These are phyloP conservation scores for Sphinx pinastri DNA, from an alignment of 2,888 invertebrate species.

Conservation along the genomic window DNA sequence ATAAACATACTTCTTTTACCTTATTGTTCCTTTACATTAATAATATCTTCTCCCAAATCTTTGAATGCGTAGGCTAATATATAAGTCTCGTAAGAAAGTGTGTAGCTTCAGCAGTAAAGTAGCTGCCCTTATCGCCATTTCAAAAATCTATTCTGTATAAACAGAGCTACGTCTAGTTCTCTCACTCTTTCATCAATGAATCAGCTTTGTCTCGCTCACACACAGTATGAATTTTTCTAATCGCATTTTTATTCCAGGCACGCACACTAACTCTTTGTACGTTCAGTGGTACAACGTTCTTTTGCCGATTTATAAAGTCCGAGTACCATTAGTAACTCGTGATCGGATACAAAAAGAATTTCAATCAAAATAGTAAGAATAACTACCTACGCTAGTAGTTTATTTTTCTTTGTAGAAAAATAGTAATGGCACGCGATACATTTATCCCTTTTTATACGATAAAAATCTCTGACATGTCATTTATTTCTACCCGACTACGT, in stretches of 20 bases:
- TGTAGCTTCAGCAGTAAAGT: no score
- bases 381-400: no score
- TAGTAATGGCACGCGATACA: no score
- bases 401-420: background rate
- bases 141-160: no score
- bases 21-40: no score
- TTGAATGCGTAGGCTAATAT: no score
- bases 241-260: conserved; percentile 5
- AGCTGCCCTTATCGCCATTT: no score
- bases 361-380: background rate
- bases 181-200: background rate
- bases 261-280: conserved; percentile 9
- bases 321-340: conserved; percentile 6
- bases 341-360: background rate
- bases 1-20: background rate
- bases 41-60: no score
- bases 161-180: background rate
- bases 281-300: conserved; percentile 17
- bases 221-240: background rate
- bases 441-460: no score
- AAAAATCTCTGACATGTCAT: no score
- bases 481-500: no score
- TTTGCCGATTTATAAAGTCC: conserved; percentile 5
- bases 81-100: no score
- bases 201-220: background rate